Conservation (phyloP, 2,113 vertebrate species). For the Mohoua ochrocephala region DNA sequence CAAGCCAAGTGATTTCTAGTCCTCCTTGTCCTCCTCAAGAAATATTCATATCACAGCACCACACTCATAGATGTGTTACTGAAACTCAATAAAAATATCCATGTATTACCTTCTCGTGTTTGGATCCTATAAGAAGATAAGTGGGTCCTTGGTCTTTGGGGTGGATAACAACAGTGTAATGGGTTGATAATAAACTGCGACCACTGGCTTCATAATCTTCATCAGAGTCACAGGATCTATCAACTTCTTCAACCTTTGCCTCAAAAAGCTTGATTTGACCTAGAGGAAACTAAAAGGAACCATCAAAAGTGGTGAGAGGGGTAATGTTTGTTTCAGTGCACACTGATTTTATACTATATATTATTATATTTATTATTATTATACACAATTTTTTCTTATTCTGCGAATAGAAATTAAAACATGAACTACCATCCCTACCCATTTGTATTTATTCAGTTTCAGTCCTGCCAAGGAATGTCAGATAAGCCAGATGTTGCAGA, state of each 20-base stretch:
- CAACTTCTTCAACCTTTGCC: conserved; percentile 89
- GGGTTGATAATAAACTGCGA: conserved; percentile 76
- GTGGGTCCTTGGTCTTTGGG: conserved; percentile 89
- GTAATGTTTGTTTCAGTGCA: neutral
- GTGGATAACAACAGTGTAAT: conserved; percentile 85
- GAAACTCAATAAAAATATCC: neutral
- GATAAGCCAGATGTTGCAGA: neutral
- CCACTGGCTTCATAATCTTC: conserved; percentile 85
- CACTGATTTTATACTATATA: neutral
- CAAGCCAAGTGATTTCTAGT: neutral
- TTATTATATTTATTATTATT: neutral
- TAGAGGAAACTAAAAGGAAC: conserved; percentile 86
- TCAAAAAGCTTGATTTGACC: conserved; percentile 95
- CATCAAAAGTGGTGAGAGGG: neutral
- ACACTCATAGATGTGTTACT: neutral
- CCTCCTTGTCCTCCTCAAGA: neutral
- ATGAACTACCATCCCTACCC: neutral
- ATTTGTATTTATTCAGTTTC: neutral
- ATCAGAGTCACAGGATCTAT: conserved; percentile 86
- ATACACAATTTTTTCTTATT: neutral
- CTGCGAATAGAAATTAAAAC: neutral
- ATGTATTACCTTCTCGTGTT: conserved; percentile 85
- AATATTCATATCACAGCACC: neutral
- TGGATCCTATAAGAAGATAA: conserved; percentile 88
- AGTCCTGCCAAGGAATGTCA: neutral